Percentiles rank a stretch among this genome's conserved stretches.
Conservation (phyloP, 37 sponge, comb jelly and placozoan species). For the Aphrocallistes beatrix region DNA sequence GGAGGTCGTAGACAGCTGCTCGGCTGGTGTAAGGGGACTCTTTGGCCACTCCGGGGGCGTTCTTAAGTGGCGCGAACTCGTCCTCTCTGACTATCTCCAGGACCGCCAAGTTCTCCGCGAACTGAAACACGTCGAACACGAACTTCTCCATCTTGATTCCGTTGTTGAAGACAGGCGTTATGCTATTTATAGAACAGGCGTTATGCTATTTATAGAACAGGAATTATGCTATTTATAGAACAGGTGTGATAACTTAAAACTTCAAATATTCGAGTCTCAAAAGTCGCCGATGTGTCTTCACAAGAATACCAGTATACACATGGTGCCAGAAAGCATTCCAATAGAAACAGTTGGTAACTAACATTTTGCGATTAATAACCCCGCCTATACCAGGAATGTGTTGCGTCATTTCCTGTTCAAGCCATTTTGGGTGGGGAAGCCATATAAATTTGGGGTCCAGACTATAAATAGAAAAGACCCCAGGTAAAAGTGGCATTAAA, state of each 20-base stretch:
- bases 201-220: constrained; percentile 30
- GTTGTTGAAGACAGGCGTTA: constrained; percentile 47
- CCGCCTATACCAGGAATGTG: no score
- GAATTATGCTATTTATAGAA: constrained; percentile 31
- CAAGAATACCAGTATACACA: no score
- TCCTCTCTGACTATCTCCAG: constrained; percentile 82
- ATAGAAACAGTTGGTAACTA: no score
- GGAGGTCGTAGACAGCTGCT: constrained; percentile 58
- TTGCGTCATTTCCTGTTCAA: no score
- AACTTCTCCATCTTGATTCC: constrained; percentile 98
- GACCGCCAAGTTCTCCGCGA: constrained; percentile 76
- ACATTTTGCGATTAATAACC: no score
- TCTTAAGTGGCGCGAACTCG: constrained; percentile 93
- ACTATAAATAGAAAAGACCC: no score
- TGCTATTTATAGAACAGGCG: constrained; percentile 37
- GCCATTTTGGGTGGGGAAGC: no score
- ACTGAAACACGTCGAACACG: constrained; percentile 96
- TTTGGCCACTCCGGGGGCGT: constrained; percentile 65
- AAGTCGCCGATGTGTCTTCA: no score
- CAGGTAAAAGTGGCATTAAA: no score
- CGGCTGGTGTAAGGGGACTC: constrained; percentile 72
- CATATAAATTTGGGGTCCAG: no score
- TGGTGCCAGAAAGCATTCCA: no score
- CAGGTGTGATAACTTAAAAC: constrained; percentile 49
- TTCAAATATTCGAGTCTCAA: no score